Percentiles rank a stretch among this genome's conserved stretches.
These are phyloP conservation scores for Bursaphelenchus okinawaensis DNA, from an alignment of 2,888 invertebrate species.

Conservation along the genomic window DNA sequence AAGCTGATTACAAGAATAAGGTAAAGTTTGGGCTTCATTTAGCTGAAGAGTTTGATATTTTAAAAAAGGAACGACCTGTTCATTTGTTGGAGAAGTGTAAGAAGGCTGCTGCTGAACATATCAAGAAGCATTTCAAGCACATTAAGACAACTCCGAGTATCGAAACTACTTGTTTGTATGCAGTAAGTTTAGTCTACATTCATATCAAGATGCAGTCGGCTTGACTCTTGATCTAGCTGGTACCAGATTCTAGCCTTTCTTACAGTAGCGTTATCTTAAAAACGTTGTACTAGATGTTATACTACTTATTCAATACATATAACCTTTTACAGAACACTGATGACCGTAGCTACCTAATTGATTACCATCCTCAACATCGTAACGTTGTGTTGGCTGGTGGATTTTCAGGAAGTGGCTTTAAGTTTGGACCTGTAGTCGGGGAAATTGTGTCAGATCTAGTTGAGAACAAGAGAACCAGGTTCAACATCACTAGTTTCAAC, in stretches of 20 bases:
- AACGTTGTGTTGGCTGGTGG: conserved; percentile 49
- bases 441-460: conserved; percentile 26
- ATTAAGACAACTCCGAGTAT: conserved; percentile 25
- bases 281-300: no score
- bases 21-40: conserved; percentile 30
- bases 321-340: conserved; percentile 22
- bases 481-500: neutral
- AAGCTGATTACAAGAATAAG: conserved; percentile 25
- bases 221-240: no score
- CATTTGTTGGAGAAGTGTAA: conserved; percentile 16
- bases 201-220: conserved; percentile 7
- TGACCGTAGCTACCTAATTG: conserved; percentile 28
- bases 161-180: conserved; percentile 27
- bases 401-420: conserved; percentile 53
- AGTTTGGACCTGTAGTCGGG: conserved; percentile 36
- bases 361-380: conserved; percentile 24
- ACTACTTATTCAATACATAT: no score
- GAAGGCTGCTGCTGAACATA: conserved; percentile 20
- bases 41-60: conserved; percentile 16
- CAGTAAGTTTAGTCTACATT: conserved; percentile 22
- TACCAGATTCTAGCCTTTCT: no score
- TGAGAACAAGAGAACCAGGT: neutral
- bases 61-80: neutral
- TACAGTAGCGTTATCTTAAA: no score
- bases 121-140: conserved; percentile 26